phyloP scores from a whole-genome alignment of 2,888 invertebrate genomes.

The Conistra vaccinii region DNA sequence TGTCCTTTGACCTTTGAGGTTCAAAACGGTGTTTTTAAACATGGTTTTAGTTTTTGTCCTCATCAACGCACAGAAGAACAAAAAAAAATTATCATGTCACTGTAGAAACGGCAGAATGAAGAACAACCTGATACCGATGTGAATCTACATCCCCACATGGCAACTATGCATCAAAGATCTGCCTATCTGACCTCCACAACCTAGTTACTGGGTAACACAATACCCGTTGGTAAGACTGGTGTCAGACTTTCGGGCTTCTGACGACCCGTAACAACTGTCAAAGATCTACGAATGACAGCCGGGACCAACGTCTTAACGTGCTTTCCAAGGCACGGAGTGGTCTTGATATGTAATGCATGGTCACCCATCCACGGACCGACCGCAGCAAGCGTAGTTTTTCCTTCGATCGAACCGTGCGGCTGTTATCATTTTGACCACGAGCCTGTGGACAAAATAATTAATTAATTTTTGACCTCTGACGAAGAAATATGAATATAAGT shows the following conservation, averaged over 20 bases:
- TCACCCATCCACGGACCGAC: background rate
- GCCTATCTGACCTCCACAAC: background rate
- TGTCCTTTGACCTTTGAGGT: slow-evolving; percentile 1
- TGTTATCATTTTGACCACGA: too few relatives aligned
- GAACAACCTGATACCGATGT: background rate
- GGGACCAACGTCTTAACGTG: background rate
- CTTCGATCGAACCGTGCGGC: background rate
- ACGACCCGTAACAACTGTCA: background rate
- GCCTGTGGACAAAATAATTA: slow-evolving; percentile 10
- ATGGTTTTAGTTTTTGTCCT: background rate
- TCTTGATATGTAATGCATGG: background rate
- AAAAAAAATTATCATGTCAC: background rate
- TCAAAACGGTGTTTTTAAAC: background rate
- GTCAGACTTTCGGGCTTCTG: background rate
- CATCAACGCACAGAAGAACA: background rate
- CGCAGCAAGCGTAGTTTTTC: background rate
- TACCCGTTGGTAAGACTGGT: background rate
- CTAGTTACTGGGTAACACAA: background rate
- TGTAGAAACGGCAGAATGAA: background rate
- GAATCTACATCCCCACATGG: too few relatives aligned
- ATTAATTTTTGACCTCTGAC: slow-evolving; percentile 20
- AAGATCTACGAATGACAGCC: background rate
- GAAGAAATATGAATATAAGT: background rate
- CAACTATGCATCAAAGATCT: too few relatives aligned
- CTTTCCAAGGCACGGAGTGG: background rate